phyloP scores from a whole-genome alignment of 1,140 invertebrate species.

The Zaprionus ornatus region DNA sequence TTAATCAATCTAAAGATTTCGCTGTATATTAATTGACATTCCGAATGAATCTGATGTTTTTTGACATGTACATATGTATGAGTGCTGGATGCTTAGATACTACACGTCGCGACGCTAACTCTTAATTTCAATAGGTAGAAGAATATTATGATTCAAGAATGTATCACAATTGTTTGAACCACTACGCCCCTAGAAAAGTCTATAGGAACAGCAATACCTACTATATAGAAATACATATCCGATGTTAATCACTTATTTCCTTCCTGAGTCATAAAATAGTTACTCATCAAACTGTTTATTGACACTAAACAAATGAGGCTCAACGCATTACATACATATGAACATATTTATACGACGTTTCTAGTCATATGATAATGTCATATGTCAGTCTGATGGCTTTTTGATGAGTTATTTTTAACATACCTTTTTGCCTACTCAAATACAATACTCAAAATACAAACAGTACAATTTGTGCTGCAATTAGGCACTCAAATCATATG shows the following conservation, averaged over 20 bases:
- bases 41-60: too few species aligned
- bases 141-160: too few species aligned
- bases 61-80: too few species aligned
- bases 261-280: conserved; percentile 13
- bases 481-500: background rate
- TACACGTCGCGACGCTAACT: too few species aligned
- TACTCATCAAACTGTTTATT: conserved; percentile 6
- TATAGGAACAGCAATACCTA: background rate
- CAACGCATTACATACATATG: background rate
- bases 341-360: background rate
- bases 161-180: background rate
- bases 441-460: conserved; percentile 7
- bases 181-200: background rate
- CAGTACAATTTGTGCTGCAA: conserved; percentile 7
- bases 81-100: too few species aligned
- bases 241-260: background rate
- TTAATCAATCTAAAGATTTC: too few species aligned
- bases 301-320: conserved; percentile 11
- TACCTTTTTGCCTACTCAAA: background rate
- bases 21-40: too few species aligned
- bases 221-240: background rate
- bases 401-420: background rate
- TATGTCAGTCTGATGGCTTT: conserved; percentile 3
- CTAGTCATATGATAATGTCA: conserved; percentile 3
- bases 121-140: too few species aligned